Evolutionary conservation across 2,888 invertebrate species (phyloP).

Genomic region (Dynastes tityus): DNA sequence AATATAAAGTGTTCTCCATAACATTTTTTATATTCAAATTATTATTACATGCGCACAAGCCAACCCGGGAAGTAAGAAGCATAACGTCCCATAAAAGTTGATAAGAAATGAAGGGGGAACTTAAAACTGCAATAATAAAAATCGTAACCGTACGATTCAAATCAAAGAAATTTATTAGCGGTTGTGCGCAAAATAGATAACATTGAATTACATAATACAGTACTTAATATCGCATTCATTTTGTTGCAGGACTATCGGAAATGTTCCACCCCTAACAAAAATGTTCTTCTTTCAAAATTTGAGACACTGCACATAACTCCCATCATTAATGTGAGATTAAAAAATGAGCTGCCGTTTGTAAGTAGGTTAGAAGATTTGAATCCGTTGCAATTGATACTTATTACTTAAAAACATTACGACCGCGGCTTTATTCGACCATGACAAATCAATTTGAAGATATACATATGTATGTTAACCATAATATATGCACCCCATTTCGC

Average conservation of each 20-base stretch:
- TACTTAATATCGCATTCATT: conserved; percentile 61
- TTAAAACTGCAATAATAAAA: conserved; percentile 43
- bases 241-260: conserved; percentile 30
- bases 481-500: conserved; percentile 69
- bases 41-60: conserved; percentile 7
- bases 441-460: conserved; percentile 73
- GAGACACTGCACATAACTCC: background rate
- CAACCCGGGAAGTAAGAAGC: background rate
- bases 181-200: conserved; percentile 68
- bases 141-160: conserved; percentile 61
- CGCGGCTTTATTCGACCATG: conserved; percentile 70
- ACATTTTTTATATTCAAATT: conserved; percentile 11
- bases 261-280: conserved; percentile 25
- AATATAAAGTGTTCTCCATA: background rate
- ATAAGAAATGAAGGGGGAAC: conserved; percentile 32
- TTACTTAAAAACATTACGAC: conserved; percentile 69
- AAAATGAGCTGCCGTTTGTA: background rate
- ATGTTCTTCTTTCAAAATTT: background rate
- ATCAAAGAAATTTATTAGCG: conserved; percentile 68
- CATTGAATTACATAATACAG: conserved; percentile 65
- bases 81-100: conserved; percentile 23
- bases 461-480: conserved; percentile 70
- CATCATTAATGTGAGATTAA: background rate
- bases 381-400: conserved; percentile 68
- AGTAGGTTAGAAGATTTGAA: conserved; percentile 33